A percentile compares a stretch with the other conserved stretches of the same genome.
Conservation (phyloP, 2,797 vertebrate genomes). For the Orientallactaga sibirica region DNA sequence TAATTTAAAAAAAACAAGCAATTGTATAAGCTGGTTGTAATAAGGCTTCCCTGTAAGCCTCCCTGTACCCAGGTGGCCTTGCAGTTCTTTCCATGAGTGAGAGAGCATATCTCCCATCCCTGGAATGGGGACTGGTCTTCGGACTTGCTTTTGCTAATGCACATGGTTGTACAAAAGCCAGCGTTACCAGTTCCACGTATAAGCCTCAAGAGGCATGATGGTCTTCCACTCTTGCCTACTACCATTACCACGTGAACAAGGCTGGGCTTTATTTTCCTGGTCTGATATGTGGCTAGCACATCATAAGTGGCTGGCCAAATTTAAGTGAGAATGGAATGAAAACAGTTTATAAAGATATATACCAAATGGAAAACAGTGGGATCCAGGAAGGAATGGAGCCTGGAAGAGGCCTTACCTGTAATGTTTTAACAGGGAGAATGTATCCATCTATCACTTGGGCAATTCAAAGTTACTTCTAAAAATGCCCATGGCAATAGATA, state of each 20-base stretch:
- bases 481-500: neutral
- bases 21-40: neutral
- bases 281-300: neutral
- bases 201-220: neutral
- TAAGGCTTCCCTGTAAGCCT: neutral
- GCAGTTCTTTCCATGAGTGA: neutral
- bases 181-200: neutral
- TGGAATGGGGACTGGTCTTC: neutral
- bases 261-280: neutral
- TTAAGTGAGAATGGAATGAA: conserved; percentile 3
- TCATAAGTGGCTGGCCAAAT: neutral
- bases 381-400: neutral
- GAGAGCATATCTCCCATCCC: neutral
- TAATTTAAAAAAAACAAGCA: neutral
- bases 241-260: neutral
- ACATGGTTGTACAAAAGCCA: neutral
- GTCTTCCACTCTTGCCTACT: neutral
- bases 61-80: neutral
- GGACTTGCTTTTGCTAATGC: neutral
- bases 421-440: conserved; percentile 32
- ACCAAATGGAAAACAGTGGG: neutral
- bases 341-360: neutral
- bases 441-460: neutral
- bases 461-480: conserved; percentile 38
- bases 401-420: neutral